These are phyloP conservation scores for Leucania comma DNA, from an alignment of 2,888 invertebrate genomes.

Conservation along the genomic window DNA sequence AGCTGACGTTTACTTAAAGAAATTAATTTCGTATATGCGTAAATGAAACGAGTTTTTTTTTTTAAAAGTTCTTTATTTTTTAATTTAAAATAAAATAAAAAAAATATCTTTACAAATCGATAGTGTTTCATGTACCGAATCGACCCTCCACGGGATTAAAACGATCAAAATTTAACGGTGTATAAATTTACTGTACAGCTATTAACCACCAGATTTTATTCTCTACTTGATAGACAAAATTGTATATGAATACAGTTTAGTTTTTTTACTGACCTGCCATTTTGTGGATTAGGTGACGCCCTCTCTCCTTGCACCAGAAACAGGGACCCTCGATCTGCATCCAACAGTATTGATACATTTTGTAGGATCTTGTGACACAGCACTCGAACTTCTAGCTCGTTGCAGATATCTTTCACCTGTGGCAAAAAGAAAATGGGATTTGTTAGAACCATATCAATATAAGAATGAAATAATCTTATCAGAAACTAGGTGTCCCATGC, in stretches of 20 bases:
- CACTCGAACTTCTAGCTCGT: slow-evolving; percentile 98
- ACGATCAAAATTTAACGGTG: too few relatives aligned
- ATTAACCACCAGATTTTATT: too few relatives aligned
- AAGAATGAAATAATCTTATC: background rate
- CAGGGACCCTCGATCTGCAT: slow-evolving; percentile 97
- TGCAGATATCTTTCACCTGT: slow-evolving; percentile 98
- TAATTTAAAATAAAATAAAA: too few relatives aligned
- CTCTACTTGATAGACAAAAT: background rate
- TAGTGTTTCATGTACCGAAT: too few relatives aligned
- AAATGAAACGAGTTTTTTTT: too few relatives aligned
- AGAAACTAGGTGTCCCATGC: too few relatives aligned
- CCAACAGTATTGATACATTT: slow-evolving; percentile 97
- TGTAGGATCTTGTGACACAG: slow-evolving; percentile 98
- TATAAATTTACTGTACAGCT: too few relatives aligned
- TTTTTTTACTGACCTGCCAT: slow-evolving; percentile 81
- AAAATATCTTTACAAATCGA: too few relatives aligned
- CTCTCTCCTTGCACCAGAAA: slow-evolving; percentile 95
- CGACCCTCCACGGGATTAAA: too few relatives aligned
- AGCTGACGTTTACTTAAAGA: too few relatives aligned
- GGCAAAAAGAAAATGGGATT: slow-evolving; percentile 67
- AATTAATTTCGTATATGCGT: too few relatives aligned
- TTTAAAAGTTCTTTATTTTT: too few relatives aligned
- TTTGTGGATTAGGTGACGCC: slow-evolving; percentile 84
- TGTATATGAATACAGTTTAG: background rate
- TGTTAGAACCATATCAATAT: background rate